Conservation (phyloP, 2,888 invertebrate species). For the Diarsia brunnea region DNA sequence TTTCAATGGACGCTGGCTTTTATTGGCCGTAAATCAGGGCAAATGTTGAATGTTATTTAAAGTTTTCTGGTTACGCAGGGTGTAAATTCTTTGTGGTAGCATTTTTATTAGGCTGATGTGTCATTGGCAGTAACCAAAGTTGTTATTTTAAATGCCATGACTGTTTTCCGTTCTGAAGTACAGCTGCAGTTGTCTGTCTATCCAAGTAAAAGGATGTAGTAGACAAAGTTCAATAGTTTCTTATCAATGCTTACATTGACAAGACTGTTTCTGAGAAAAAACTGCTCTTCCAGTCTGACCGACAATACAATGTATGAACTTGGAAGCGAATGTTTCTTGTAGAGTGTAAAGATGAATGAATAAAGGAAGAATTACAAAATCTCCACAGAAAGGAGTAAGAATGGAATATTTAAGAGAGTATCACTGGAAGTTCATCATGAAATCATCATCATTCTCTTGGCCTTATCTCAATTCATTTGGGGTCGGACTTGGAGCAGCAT, state of each 20-base stretch:
- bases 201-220: not conserved
- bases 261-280: not conserved
- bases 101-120: not conserved
- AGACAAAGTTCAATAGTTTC: not conserved
- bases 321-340: not conserved
- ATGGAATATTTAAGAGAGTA: not conserved
- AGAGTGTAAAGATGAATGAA: not conserved
- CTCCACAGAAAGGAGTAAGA: not conserved
- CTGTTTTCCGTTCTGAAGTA: not conserved
- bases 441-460: not conserved
- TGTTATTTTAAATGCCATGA: not conserved
- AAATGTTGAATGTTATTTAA: conserved; percentile 15
- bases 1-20: conserved; percentile 26
- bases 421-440: not conserved
- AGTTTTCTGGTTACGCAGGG: conserved; percentile 1
- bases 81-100: not conserved
- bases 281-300: not conserved
- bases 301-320: not conserved
- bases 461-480: too few species aligned
- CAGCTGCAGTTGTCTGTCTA: not conserved
- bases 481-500: too few species aligned
- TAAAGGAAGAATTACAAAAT: not conserved
- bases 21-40: conserved; percentile 38
- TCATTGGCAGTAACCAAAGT: not conserved
- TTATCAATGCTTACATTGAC: not conserved